Base-by-base conservation (phyloP, 2,888 invertebrate species). In the Eutolmus rufibarbis region DNA sequence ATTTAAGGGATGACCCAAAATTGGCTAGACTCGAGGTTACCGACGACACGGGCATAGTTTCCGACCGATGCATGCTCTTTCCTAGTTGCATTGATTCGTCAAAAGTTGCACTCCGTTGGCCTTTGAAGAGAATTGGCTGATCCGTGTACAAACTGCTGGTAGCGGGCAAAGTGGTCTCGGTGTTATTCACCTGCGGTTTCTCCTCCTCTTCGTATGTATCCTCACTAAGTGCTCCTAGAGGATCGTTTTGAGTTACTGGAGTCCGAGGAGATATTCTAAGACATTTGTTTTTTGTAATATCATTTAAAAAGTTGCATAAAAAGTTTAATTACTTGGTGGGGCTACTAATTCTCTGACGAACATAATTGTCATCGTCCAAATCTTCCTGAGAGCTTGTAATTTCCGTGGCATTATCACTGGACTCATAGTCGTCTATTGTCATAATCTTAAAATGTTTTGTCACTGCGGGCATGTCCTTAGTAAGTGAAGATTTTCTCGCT, bases 231-330 rank as follows among this genome's bases (percentile, higher is more conserved):
- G 98, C 97, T 7, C 98, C 98, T 31, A 98, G 93, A 0, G 98
- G 98, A 93, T 98, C 98, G 92, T 98, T 97, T 91, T 97, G 95
- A 0, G 98, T 96, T 0, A 98, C 97, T 0, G 97, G 96, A 2
- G 97, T 97, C 87, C 97, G 94, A 51, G 95, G 96, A 0, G 96
- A 96, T 79, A 95, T 93, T 90, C 95, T 96, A 79, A 81, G 31
- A 34, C 76, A 85, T 40, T 40, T 40, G 2, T 46, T 74, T 12
- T 16, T 88, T 92, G 93, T 51, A 92, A 90, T 86, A 91, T 9
- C 34, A 7, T 14, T 66, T 19, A 19, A 23, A 66, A 23, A 93
- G 87, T 66, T 88, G 85, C 79, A 31, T 86, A 51, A 82, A 23
- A 19, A n/a, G 0, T 8, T 82, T 79, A 74, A 86, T 16, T 89